Percentiles rank a stretch among this genome's conserved stretches.
phyloP scores from a whole-genome alignment of 2,797 vertebrate species.

The Melanotaenia nigrans region DNA sequence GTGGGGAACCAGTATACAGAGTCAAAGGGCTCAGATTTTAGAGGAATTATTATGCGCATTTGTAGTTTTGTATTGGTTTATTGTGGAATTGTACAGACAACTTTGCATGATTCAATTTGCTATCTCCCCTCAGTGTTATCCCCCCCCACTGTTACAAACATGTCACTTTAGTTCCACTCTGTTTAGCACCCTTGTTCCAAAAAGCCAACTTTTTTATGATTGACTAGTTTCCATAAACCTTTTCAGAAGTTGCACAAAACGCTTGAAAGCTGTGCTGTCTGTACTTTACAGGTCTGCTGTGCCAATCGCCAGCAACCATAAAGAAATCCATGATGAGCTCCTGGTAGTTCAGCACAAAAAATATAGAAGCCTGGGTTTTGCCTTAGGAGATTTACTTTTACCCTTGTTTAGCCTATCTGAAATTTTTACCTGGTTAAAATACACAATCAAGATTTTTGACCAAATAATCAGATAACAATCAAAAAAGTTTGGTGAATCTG shows the following conservation, averaged over 20 bases:
- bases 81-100: background rate
- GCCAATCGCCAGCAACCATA: background rate
- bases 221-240: background rate
- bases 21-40: background rate
- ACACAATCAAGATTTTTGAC: background rate
- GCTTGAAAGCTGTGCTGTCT: too few species aligned
- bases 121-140: background rate
- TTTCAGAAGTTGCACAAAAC: too few species aligned
- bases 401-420: background rate
- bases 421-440: background rate
- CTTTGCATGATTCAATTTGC: background rate
- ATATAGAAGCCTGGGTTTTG: background rate
- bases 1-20: background rate
- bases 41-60: background rate
- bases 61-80: background rate
- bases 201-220: background rate
- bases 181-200: background rate
- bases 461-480: background rate
- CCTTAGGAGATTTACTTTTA: background rate
- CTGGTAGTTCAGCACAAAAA: background rate
- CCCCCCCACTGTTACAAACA: background rate
- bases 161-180: background rate
- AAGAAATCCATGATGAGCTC: background rate
- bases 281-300: too few species aligned
- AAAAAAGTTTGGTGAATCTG: background rate